Conservation (phyloP, 2,113 vertebrate genomes). For the Dasyurus viverrinus region DNA sequence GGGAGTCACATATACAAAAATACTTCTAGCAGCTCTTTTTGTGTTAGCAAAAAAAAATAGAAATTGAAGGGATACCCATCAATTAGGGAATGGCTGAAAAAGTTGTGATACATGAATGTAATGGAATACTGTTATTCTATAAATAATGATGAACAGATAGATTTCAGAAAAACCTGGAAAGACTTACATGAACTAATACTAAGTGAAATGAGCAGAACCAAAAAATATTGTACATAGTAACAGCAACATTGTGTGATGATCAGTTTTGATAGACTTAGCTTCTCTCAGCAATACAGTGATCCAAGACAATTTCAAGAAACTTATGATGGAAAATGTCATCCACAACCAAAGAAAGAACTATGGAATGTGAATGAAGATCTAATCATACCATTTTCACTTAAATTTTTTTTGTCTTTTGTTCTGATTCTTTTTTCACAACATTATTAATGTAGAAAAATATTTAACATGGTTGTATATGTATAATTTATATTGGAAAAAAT, state of each 20-base stretch:
- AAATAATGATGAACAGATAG: neutral
- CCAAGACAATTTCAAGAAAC: neutral
- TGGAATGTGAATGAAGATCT: neutral
- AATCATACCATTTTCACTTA: neutral
- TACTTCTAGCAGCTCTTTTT: neutral
- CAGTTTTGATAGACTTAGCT: neutral
- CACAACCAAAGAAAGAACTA: neutral
- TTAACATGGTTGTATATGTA: too few relatives aligned
- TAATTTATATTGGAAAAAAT: too few relatives aligned
- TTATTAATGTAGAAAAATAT: too few relatives aligned
- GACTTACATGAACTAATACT: neutral
- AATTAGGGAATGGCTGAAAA: neutral
- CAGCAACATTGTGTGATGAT: neutral
- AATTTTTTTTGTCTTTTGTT: too few relatives aligned
- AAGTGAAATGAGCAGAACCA: neutral
- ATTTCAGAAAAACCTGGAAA: neutral
- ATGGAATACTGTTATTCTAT: neutral
- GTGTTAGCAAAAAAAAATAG: neutral
- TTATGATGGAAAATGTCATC: neutral
- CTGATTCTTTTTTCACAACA: too few relatives aligned
- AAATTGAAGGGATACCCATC: neutral
- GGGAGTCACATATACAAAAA: neutral
- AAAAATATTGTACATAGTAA: neutral
- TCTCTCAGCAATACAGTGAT: neutral
- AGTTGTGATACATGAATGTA: neutral